These are phyloP conservation scores for Minunthozetes semirufus DNA, from an alignment of 2,888 invertebrate genomes.

Conservation along the genomic window DNA sequence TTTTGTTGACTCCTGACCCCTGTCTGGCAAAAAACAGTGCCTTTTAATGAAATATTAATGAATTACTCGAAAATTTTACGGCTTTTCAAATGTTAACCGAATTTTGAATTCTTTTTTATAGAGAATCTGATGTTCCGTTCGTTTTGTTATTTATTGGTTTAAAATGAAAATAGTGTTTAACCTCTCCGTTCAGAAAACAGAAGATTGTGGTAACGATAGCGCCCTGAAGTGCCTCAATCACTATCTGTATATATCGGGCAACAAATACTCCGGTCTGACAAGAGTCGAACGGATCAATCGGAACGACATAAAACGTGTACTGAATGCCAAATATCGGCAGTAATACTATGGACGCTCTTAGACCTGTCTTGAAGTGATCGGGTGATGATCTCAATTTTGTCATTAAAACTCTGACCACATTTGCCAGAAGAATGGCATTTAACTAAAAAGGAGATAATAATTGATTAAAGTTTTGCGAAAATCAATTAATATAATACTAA, in stretches of 20 bases:
- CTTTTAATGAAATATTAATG: not conserved
- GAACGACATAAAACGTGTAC: slow-evolving; percentile 58
- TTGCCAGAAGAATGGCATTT: slow-evolving; percentile 58
- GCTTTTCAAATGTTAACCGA: not conserved
- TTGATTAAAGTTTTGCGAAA: not conserved
- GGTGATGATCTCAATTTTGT: slow-evolving; percentile 55
- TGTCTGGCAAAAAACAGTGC: not conserved
- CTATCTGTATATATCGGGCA: slow-evolving; percentile 31
- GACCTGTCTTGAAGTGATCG: slow-evolving; percentile 41
- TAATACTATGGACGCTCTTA: slow-evolving; percentile 61
- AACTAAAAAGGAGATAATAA: slow-evolving; percentile 46
- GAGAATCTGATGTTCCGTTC: not conserved
- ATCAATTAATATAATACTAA: slow-evolving; percentile 39
- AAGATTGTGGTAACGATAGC: slow-evolving; percentile 59
- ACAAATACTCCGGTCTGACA: slow-evolving; percentile 45
- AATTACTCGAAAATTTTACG: not conserved
- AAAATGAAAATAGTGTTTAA: slow-evolving; percentile 43
- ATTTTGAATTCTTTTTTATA: not conserved
- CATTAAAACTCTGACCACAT: slow-evolving; percentile 60
- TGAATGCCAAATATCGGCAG: slow-evolving; percentile 65
- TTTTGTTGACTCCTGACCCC: slow-evolving; percentile 1
- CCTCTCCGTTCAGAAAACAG: slow-evolving; percentile 63
- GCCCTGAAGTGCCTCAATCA: slow-evolving; percentile 52
- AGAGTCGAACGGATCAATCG: slow-evolving; percentile 44
- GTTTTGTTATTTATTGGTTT: not conserved